Percentiles rank a stretch among this genome's conserved stretches.
These are phyloP conservation scores for Eupithecia subfuscata DNA, from an alignment of 2,888 invertebrate genomes.

Conservation along the genomic window DNA sequence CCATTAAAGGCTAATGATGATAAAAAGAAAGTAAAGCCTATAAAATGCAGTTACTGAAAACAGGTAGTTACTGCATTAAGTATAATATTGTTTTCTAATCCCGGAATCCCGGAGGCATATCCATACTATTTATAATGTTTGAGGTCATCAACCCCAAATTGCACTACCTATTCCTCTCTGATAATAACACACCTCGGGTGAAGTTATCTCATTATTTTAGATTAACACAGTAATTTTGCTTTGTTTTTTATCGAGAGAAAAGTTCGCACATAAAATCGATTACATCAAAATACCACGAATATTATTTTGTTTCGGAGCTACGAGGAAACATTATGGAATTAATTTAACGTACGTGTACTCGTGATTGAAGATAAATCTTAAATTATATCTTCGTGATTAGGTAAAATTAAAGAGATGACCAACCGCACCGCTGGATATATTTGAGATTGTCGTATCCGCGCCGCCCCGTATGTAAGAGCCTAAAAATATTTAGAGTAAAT, in stretches of 20 bases:
- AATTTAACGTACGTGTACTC: too few relatives aligned
- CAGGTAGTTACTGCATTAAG: too few relatives aligned
- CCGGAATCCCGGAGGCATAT: too few relatives aligned
- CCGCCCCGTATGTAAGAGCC: neutral
- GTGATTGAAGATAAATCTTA: neutral
- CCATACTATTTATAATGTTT: too few relatives aligned
- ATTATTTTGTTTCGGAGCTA: neutral
- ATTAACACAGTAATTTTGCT: neutral
- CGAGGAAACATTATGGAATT: neutral
- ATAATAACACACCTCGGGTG: neutral
- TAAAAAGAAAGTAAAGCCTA: too few relatives aligned
- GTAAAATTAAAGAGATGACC: neutral
- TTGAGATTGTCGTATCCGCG: neutral
- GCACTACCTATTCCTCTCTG: too few relatives aligned
- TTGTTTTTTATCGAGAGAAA: neutral
- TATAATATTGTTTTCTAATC: too few relatives aligned
- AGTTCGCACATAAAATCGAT: neutral
- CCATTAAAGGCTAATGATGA: too few relatives aligned
- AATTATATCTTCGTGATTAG: too few relatives aligned
- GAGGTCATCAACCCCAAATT: too few relatives aligned
- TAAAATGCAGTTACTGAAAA: too few relatives aligned
- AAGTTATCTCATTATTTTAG: neutral
- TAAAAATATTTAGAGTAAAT: too few relatives aligned
- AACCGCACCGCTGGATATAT: neutral
- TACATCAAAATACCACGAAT: neutral